Conservation (phyloP, 2,797 vertebrate species). For the Ceryle rudis region DNA sequence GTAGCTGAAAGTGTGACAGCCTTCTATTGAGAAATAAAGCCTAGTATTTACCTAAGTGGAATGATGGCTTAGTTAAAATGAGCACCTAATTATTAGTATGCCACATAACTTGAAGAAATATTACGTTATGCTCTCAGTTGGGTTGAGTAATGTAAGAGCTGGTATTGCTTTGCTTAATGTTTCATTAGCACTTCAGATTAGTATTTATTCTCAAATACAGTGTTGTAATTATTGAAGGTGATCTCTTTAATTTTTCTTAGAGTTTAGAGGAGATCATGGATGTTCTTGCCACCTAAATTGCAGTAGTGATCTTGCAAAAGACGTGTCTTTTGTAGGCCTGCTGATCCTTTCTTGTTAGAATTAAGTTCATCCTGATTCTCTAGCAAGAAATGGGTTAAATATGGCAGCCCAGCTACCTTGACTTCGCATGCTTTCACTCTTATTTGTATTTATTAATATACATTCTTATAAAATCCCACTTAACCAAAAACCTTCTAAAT, state of each 20-base stretch:
- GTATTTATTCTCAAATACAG: background rate
- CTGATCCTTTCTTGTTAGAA: background rate
- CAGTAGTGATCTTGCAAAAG: background rate
- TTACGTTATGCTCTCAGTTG: background rate
- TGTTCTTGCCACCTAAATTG: background rate
- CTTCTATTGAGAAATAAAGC: background rate
- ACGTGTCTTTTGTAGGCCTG: background rate
- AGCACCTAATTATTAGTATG: background rate
- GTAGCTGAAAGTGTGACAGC: background rate
- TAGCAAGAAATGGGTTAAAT: background rate
- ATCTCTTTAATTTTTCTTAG: background rate
- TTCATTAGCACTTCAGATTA: conserved; percentile 8
- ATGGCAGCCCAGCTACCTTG: background rate
- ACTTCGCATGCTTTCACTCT: background rate
- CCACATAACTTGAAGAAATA: background rate
- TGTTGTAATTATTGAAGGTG: background rate
- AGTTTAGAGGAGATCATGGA: background rate
- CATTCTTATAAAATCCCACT: background rate
- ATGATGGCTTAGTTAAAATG: background rate
- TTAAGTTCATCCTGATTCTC: background rate
- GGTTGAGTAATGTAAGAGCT: background rate
- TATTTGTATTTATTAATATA: background rate
- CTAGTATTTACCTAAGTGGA: background rate
- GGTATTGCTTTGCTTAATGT: background rate
- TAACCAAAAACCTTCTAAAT: background rate